phyloP scores from a whole-genome alignment of 2,113 vertebrate genomes.

The Coregonus clupeaformis region DNA sequence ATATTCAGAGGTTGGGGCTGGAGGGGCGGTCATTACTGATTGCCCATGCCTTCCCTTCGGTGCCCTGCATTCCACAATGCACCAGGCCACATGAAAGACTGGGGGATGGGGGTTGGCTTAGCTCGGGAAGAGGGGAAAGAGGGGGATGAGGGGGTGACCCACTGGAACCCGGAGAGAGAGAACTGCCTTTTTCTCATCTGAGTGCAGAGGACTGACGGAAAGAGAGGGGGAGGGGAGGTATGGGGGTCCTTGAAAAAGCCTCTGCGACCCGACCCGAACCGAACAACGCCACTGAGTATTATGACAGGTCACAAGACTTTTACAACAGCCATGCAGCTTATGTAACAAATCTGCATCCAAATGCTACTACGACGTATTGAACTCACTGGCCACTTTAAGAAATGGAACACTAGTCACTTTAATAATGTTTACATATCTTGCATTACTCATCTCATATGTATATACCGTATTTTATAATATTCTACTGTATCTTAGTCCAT shows the following conservation, averaged over 20 bases:
- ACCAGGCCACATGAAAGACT: background rate
- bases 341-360: constrained; percentile 19
- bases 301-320: constrained; percentile 48
- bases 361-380: background rate
- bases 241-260: background rate
- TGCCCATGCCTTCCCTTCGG: constrained; percentile 52
- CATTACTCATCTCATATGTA: no score
- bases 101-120: constrained; percentile 34
- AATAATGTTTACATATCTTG: no score
- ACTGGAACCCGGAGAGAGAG: constrained; percentile 17
- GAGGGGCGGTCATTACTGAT: constrained; percentile 41
- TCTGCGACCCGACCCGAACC: background rate
- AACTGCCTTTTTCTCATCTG: constrained; percentile 9
- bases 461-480: no score
- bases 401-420: no score
- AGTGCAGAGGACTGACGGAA: constrained; percentile 12
- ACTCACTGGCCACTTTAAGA: no score
- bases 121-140: constrained; percentile 1
- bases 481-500: no score
- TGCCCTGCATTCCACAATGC: constrained; percentile 46
- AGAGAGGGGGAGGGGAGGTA: constrained; percentile 17
- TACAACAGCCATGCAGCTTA: constrained; percentile 29
- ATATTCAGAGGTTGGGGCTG: constrained; percentile 31
- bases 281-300: background rate
- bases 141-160: constrained; percentile 37